A percentile compares a stretch with the other conserved stretches of the same genome.
Evolutionary conservation across 1,140 invertebrate species (phyloP).

Genomic region (Zaprionus ghesquierei): DNA sequence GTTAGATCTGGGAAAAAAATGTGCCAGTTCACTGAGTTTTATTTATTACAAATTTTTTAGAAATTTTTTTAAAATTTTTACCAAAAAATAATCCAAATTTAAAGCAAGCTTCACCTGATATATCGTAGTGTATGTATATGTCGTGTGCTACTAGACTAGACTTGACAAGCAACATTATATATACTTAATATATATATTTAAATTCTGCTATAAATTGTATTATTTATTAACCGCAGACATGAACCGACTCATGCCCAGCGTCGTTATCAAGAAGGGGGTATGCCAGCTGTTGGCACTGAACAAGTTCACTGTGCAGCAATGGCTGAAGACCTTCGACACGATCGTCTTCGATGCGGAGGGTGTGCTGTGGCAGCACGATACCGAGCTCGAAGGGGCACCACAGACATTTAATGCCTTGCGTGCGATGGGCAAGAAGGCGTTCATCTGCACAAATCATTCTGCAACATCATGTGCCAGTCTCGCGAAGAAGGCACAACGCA

Average conservation of each 20-base stretch:
- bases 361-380: slow-evolving; percentile 40
- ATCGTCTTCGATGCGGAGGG: slow-evolving; percentile 53
- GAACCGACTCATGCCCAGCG: slow-evolving; percentile 17
- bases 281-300: slow-evolving; percentile 45
- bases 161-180: not conserved
- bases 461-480: not conserved
- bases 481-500: slow-evolving; percentile 20
- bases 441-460: slow-evolving; percentile 57
- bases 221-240: slow-evolving; percentile 14
- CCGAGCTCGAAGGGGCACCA: slow-evolving; percentile 19
- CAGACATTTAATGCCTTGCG: slow-evolving; percentile 55
- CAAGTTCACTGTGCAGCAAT: slow-evolving; percentile 37
- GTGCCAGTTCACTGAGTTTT: too few relatives aligned
- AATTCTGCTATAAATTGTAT: not conserved
- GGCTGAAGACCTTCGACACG: slow-evolving; percentile 49
- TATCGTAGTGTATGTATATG: not conserved
- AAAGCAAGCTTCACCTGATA: not conserved
- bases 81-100: not conserved
- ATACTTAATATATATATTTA: not conserved
- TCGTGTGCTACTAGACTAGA: not conserved
- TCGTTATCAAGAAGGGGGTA: slow-evolving; percentile 24
- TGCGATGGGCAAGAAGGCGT: slow-evolving; percentile 49
- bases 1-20: too few relatives aligned
- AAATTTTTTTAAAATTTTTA: too few relatives aligned
- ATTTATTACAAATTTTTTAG: too few relatives aligned